Conservation (phyloP, 1,140 invertebrate species). For the Oscheius sp. region DNA sequence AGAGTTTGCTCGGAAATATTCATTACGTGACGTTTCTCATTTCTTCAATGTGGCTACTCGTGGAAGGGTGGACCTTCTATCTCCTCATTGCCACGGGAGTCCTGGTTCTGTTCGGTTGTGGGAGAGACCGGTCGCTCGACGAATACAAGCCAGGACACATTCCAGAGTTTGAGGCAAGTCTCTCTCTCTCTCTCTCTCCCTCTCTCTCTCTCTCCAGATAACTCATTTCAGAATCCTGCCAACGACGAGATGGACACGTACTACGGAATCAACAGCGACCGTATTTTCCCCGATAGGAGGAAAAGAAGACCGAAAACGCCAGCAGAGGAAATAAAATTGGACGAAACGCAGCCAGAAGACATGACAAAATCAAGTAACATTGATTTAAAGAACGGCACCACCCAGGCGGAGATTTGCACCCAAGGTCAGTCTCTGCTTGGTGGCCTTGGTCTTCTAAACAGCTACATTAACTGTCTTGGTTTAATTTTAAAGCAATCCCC, state of each 20-base stretch:
- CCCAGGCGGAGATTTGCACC: too few species aligned
- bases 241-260: background rate
- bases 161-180: background rate
- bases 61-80: too few species aligned
- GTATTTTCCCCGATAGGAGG: background rate
- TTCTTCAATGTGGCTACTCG: too few species aligned
- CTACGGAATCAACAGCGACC: background rate
- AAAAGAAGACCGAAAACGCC: background rate
- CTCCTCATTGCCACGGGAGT: too few species aligned
- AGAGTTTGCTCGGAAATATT: too few species aligned
- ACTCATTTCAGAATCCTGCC: background rate
- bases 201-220: background rate
- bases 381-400: background rate
- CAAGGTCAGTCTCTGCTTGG: too few species aligned
- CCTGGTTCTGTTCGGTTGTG: too few species aligned
- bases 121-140: background rate
- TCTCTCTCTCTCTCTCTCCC: too few species aligned
- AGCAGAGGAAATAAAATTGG: background rate
- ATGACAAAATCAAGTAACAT: background rate
- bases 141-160: background rate
- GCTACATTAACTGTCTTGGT: too few species aligned
- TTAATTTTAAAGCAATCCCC: too few species aligned
- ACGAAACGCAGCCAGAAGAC: background rate
- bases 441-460: too few species aligned
- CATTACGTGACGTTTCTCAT: too few species aligned